Evolutionary conservation across 2,797 vertebrate species (phyloP).

Genomic region (Glossophaga mutica): DNA sequence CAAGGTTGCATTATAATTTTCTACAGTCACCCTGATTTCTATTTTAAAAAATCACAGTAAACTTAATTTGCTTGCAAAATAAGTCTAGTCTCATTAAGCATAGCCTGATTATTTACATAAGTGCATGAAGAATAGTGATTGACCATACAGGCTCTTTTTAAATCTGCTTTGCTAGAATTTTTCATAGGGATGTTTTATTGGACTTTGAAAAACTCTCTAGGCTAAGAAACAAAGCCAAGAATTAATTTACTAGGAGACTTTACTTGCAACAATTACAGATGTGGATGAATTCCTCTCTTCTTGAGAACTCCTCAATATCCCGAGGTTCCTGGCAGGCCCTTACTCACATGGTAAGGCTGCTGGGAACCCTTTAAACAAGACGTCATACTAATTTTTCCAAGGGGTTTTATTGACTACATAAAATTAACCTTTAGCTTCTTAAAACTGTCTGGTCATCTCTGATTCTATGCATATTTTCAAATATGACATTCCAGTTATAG

Average conservation of each 20-base stretch:
- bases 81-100: not conserved
- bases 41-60: not conserved
- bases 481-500: not conserved
- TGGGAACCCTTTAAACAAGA: not conserved
- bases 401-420: not conserved
- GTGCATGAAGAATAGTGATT: not conserved
- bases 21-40: not conserved
- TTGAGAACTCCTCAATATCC: not conserved
- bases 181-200: not conserved
- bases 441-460: not conserved
- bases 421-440: not conserved
- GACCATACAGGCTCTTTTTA: not conserved
- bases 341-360: not conserved
- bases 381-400: not conserved
- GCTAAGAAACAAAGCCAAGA: not conserved
- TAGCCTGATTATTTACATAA: not conserved
- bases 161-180: not conserved
- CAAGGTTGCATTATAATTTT: not conserved
- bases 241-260: not conserved
- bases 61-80: not conserved
- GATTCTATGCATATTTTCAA: not conserved
- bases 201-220: not conserved
- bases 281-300: not conserved
- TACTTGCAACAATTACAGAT: not conserved
- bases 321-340: not conserved